Evolutionary conservation across 2,888 invertebrate genomes (phyloP).

Genomic region (Tetramorium bicarinatum): DNA sequence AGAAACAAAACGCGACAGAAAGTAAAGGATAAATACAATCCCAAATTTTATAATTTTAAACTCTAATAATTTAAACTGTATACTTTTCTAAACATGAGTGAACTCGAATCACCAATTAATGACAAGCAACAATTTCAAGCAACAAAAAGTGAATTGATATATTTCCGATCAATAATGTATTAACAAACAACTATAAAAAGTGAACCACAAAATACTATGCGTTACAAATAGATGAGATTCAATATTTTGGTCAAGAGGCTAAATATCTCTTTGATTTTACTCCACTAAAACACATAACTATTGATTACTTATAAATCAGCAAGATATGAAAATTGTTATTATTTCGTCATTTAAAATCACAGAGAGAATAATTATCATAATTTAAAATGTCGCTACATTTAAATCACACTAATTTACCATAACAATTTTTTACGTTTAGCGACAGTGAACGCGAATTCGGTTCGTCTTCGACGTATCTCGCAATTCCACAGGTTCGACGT

Average conservation of each 20-base stretch:
- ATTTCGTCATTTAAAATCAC: background rate
- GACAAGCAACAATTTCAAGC: background rate
- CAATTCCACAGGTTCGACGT: background rate
- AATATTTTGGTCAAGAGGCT: background rate
- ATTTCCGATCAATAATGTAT: background rate
- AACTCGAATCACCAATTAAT: background rate
- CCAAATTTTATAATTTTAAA: background rate
- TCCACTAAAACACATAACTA: background rate
- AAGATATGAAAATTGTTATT: background rate
- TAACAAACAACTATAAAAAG: background rate
- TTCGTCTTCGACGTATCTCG: background rate
- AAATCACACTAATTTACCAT: background rate
- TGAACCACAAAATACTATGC: background rate
- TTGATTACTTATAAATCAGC: background rate
- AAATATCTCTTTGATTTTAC: background rate
- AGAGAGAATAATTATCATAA: background rate
- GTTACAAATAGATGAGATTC: background rate
- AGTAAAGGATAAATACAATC: background rate
- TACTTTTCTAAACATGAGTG: background rate
- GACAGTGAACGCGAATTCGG: background rate
- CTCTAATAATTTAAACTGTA: background rate
- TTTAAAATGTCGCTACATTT: background rate
- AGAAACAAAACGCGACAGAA: background rate
- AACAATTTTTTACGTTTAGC: conserved; percentile 1
- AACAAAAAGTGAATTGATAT: background rate